phyloP scores from a whole-genome alignment of 1,140 invertebrate species.

The Steinernema khuongi region DNA sequence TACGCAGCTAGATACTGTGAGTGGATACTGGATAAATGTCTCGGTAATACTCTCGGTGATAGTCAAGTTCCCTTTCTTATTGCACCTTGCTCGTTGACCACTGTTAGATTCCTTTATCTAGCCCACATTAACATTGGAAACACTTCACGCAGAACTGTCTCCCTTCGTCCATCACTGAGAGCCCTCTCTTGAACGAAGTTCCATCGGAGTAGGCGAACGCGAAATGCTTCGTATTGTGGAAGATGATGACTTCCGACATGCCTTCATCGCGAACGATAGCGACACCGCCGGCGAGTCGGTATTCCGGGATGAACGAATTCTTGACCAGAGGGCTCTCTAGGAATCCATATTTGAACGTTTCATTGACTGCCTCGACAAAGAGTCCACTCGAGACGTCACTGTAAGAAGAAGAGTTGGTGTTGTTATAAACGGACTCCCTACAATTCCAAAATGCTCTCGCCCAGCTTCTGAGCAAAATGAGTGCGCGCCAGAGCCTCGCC shows the following conservation, averaged over 20 bases:
- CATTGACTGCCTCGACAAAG: background rate
- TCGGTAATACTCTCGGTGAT: no score
- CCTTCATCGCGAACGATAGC: background rate
- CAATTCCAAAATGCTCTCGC: background rate
- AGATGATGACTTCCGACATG: background rate
- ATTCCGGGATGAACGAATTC: background rate
- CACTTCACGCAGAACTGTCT: background rate
- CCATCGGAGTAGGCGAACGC: background rate
- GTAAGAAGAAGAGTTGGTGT: no score
- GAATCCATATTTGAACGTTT: background rate
- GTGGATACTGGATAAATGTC: no score
- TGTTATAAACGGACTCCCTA: background rate
- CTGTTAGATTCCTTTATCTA: no score
- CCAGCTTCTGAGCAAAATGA: constrained; percentile 15
- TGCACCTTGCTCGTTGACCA: no score
- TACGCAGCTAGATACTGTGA: no score
- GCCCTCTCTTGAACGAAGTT: background rate
- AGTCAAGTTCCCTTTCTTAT: no score
- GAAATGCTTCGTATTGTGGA: background rate
- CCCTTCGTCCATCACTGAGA: background rate
- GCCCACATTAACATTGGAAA: background rate
- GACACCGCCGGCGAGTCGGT: background rate
- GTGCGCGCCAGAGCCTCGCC: constrained; percentile 27
- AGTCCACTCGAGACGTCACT: background rate
- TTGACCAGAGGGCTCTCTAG: background rate